These are phyloP conservation scores for Pteruthius melanotis DNA, from an alignment of 2,113 vertebrate species.

Conservation along the genomic window DNA sequence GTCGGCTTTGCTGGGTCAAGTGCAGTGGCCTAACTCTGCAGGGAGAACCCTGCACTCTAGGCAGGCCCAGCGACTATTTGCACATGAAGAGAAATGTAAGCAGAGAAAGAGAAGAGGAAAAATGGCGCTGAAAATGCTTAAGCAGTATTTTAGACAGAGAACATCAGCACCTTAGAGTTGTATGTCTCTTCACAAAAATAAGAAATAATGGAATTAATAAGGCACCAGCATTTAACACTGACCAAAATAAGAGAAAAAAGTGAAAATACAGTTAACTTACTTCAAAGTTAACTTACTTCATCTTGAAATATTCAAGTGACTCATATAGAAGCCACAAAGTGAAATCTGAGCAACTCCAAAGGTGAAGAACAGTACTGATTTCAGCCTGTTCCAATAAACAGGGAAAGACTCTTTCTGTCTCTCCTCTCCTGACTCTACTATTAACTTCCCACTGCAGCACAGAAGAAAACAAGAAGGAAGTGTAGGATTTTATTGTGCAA, in stretches of 20 bases:
- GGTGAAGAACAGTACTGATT: background rate
- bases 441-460: background rate
- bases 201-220: background rate
- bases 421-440: background rate
- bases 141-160: background rate
- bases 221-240: background rate
- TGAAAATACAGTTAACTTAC: background rate
- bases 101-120: background rate
- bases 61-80: background rate
- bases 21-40: background rate
- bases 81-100: background rate
- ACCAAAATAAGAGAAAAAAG: background rate
- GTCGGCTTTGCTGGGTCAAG: background rate
- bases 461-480: background rate
- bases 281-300: background rate
- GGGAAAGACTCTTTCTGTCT: background rate
- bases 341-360: background rate
- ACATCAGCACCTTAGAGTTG: background rate
- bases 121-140: background rate
- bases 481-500: background rate
- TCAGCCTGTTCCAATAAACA: background rate
- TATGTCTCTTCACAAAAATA: background rate
- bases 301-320: background rate
- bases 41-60: background rate
- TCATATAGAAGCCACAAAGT: fast-evolving